These are phyloP conservation scores for Meganola albula DNA, from an alignment of 2,888 invertebrate genomes.

Conservation along the genomic window DNA sequence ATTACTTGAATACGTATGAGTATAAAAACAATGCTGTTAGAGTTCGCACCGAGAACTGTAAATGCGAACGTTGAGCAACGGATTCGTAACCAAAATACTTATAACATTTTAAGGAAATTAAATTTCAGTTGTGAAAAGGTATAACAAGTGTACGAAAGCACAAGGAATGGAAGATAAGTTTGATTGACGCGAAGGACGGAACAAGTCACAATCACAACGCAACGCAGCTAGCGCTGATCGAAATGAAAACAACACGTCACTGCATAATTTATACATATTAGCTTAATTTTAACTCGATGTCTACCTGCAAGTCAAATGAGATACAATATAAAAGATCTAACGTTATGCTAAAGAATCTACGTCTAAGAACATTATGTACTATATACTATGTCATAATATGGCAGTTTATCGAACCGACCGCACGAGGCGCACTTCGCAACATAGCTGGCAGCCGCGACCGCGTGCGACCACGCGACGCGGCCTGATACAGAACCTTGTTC, in stretches of 20 bases:
- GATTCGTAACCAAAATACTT: conserved; percentile 51
- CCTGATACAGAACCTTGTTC: conserved; percentile 60
- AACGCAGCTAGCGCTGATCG: conserved; percentile 40
- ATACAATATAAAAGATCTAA: conserved; percentile 58
- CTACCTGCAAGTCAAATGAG: conserved; percentile 64
- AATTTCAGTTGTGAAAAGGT: conserved; percentile 55
- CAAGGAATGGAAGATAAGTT: conserved; percentile 46
- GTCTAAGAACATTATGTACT: conserved; percentile 63
- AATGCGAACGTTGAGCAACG: conserved; percentile 68
- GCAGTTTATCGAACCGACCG: conserved; percentile 75
- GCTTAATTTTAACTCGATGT: conserved; percentile 65
- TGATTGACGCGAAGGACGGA: conserved; percentile 36
- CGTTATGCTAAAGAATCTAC: conserved; percentile 54
- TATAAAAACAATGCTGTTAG: conserved; percentile 61
- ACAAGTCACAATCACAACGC: conserved; percentile 43
- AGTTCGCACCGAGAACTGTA: conserved; percentile 48
- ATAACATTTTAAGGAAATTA: conserved; percentile 43
- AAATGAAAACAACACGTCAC: conserved; percentile 51
- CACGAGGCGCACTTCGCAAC: conserved; percentile 56
- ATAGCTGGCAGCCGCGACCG: conserved; percentile 34
- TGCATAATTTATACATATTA: conserved; percentile 31
- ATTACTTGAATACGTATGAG: conserved; percentile 58
- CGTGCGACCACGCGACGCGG: conserved; percentile 7
- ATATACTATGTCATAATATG: conserved; percentile 77
- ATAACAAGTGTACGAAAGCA: conserved; percentile 62